A percentile compares a stretch with the other conserved stretches of the same genome.
Evolutionary conservation across 92 coral and sea anemone species (phyloP).

Genomic region (Ricordea florida): DNA sequence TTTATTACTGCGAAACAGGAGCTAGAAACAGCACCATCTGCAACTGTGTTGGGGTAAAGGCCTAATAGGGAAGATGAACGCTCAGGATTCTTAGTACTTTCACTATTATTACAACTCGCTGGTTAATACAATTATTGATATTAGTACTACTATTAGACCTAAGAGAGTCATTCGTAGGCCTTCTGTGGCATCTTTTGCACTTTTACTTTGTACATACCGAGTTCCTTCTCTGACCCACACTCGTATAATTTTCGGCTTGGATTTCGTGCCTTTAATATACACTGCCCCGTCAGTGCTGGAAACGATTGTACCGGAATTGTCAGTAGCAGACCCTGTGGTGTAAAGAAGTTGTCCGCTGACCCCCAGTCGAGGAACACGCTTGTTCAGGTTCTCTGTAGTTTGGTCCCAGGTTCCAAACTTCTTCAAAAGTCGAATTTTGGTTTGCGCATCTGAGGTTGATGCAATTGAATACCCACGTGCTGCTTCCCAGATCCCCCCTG

Average conservation of each 20-base stretch:
- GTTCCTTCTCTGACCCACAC: conserved; percentile 70
- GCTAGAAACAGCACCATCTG: too few relatives aligned
- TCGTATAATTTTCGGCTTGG: conserved; percentile 37
- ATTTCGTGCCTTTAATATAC: conserved; percentile 12
- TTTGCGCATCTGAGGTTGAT: conserved; percentile 23
- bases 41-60: too few relatives aligned
- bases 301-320: conserved; percentile 46
- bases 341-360: conserved; percentile 2
- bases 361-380: conserved; percentile 33
- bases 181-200: too few relatives aligned
- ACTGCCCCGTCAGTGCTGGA: not conserved
- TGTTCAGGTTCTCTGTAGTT: not conserved
- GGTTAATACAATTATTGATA: too few relatives aligned
- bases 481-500: conserved; percentile 66
- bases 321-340: conserved; percentile 17
- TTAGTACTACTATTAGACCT: too few relatives aligned
- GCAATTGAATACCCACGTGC: conserved; percentile 26
- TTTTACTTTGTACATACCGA: conserved; percentile 51
- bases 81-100: too few relatives aligned
- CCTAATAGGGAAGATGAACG: too few relatives aligned
- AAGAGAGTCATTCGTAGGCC: too few relatives aligned
- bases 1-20: too few relatives aligned
- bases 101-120: too few relatives aligned
- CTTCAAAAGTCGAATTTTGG: conserved; percentile 35
- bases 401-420: conserved; percentile 55